A percentile compares a stretch with the other conserved stretches of the same genome.
phyloP scores from a whole-genome alignment of 2,113 vertebrate species.

The human (Homo sapiens) region GRCh38 chr5:124987001-124987500 shows the following conservation, averaged over 20 bases:
- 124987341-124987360: neutral
- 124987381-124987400: neutral
- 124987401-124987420: neutral
- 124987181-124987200: neutral
- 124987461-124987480: neutral
- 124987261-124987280: neutral
- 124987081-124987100: constrained; percentile 33
- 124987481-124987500: neutral
- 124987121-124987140: constrained; percentile 23
- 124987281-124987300: neutral
- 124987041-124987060: neutral
- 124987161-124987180: neutral
- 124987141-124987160: neutral
- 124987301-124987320: neutral
- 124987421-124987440: neutral
- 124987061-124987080: constrained; percentile 45
- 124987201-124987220: neutral
- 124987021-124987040: constrained; percentile 17
- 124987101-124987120: constrained; percentile 49
- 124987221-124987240: neutral
- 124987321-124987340: neutral
- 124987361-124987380: neutral
- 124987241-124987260: neutral
- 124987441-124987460: neutral
- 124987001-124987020: neutral